A percentile compares a stretch with the other conserved stretches of the same genome.
These are phyloP conservation scores for Xyrauchen texanus DNA, from an alignment of 2,113 vertebrate genomes.

Conservation along the genomic window DNA sequence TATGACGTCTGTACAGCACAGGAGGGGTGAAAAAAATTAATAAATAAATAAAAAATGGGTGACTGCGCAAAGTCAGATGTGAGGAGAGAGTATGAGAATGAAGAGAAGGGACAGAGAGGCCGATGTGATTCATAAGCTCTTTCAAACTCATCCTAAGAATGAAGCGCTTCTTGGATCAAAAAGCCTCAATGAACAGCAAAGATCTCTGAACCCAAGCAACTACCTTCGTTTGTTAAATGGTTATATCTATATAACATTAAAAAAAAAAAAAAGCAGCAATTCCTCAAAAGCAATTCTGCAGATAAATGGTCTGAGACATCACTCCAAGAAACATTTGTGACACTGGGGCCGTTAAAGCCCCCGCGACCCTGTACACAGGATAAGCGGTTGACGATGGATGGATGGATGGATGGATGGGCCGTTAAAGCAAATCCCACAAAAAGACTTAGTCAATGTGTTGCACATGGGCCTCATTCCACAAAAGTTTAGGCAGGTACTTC, in stretches of 20 bases:
- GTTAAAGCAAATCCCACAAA: neutral
- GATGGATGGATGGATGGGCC: too few species aligned
- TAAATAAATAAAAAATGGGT: conserved; percentile 65
- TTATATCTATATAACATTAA: too few species aligned
- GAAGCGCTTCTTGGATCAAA: conserved; percentile 46
- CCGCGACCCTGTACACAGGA: too few species aligned
- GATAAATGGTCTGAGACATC: neutral
- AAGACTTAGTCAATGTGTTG: neutral
- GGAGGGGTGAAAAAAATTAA: conserved; percentile 64
- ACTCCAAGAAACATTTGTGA: too few species aligned
- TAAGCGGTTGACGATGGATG: too few species aligned
- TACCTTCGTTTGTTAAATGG: too few species aligned
- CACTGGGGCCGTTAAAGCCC: neutral
- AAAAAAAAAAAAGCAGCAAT: too few species aligned
- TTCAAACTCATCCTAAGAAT: conserved; percentile 67
- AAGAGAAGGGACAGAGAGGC: conserved; percentile 58
- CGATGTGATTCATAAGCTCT: conserved; percentile 62
- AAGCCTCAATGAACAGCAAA: neutral
- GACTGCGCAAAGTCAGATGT: conserved; percentile 55
- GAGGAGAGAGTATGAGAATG: conserved; percentile 47
- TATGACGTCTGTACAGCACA: conserved; percentile 55
- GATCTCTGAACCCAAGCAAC: too few species aligned
- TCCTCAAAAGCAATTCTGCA: neutral
- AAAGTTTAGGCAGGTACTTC: neutral
- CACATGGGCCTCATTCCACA: neutral